Percentiles rank a stretch among this genome's conserved stretches.
Conservation (phyloP, 2,797 vertebrate species). For the Myripristis murdjan region DNA sequence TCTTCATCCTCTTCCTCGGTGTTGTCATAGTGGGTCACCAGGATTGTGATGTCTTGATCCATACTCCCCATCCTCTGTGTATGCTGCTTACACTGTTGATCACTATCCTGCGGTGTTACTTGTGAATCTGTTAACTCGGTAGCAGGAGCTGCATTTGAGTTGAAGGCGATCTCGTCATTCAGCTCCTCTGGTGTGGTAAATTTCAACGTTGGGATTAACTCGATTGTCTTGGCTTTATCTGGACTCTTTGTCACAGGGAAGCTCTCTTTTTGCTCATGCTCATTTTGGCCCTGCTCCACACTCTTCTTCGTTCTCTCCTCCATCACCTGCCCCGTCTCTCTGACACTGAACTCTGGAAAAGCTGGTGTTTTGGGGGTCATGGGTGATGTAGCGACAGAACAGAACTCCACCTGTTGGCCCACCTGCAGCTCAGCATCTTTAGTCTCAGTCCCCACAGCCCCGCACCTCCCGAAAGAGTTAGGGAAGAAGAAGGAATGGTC, state of each 20-base stretch:
- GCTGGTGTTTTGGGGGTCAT: constrained; percentile 83
- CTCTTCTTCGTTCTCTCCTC: constrained; percentile 16
- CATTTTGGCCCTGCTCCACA: constrained; percentile 21
- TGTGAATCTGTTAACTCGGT: constrained; percentile 12
- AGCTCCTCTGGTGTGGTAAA: constrained; percentile 35
- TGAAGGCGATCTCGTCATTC: constrained; percentile 2
- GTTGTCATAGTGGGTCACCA: constrained; percentile 83
- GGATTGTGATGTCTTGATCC: constrained; percentile 86
- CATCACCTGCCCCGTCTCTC: constrained; percentile 36
- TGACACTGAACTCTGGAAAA: constrained; percentile 61
- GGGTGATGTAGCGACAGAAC: constrained; percentile 92
- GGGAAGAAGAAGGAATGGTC: constrained; percentile 85
- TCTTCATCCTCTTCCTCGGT: constrained; percentile 37
- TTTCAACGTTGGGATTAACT: constrained; percentile 38
- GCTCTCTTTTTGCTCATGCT: constrained; percentile 9
- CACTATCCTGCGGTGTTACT: constrained; percentile 32
- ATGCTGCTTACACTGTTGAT: constrained; percentile 66
- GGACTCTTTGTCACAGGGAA: constrained; percentile 23
- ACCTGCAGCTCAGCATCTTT: constrained; percentile 90
- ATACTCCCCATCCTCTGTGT: constrained; percentile 72
- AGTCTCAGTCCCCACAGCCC: constrained; percentile 60
- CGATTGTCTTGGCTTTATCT: constrained; percentile 15
- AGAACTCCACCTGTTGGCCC: constrained; percentile 88
- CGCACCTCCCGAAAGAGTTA: constrained; percentile 56
- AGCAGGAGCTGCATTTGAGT: constrained; percentile 19